These are phyloP conservation scores for Microtus ochrogaster DNA, from an alignment of 2,113 vertebrate species.

Conservation along the genomic window DNA sequence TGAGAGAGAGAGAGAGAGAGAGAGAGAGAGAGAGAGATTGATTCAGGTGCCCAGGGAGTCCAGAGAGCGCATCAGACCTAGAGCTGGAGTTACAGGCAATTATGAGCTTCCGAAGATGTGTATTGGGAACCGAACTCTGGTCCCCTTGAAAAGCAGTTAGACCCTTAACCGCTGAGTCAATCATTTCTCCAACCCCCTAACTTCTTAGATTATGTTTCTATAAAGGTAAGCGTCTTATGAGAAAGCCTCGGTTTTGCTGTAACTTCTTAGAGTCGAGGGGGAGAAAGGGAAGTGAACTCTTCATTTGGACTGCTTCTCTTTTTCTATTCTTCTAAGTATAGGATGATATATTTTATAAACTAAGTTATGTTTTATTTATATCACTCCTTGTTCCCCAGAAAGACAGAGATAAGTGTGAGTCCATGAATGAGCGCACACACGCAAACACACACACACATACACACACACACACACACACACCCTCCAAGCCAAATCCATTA, in stretches of 20 bases:
- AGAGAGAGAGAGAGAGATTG: too few species aligned
- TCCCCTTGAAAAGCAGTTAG: neutral
- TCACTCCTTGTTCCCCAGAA: neutral
- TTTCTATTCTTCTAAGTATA: neutral
- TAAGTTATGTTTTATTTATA: constrained; percentile 6
- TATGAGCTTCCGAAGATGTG: neutral
- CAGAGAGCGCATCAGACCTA: neutral
- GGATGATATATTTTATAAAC: neutral
- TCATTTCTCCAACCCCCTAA: neutral
- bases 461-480: neutral
- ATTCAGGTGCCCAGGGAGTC: neutral
- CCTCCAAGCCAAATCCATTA: neutral
- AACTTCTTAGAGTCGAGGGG: neutral
- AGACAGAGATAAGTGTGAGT: neutral
- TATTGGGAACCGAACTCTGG: neutral
- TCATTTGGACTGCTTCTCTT: neutral
- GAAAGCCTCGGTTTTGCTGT: neutral
- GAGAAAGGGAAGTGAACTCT: neutral
- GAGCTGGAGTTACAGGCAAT: neutral
- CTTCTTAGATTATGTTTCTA: constrained; percentile 4
- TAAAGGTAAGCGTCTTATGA: too few species aligned
- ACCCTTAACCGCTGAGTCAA: neutral
- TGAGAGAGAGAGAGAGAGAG: neutral
- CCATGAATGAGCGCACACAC: neutral
- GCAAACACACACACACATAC: neutral